Conservation (phyloP, 1,140 invertebrate species). For the Sinella curviseta region DNA sequence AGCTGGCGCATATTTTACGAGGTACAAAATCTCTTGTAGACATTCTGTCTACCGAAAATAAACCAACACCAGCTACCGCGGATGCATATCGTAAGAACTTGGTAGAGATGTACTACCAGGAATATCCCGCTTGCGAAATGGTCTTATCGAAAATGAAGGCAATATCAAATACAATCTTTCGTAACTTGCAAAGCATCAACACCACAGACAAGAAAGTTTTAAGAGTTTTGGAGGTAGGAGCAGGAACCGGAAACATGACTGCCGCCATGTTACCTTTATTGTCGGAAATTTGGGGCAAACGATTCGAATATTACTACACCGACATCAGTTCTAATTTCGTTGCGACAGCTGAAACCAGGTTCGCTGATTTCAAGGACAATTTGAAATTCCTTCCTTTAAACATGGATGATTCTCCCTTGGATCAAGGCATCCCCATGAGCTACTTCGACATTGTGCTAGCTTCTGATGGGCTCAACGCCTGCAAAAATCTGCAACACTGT, state of each 20-base stretch:
- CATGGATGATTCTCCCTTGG: constrained; percentile 22
- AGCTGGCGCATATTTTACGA: too few relatives aligned
- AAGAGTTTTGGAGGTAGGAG: constrained; percentile 26
- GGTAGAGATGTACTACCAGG: not conserved
- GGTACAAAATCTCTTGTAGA: too few relatives aligned
- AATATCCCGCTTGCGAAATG: not conserved
- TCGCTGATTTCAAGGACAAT: not conserved
- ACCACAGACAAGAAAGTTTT: constrained; percentile 21
- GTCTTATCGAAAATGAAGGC: not conserved
- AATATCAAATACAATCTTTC: not conserved
- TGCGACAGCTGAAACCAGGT: not conserved
- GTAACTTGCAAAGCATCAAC: not conserved
- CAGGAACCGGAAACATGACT: constrained; percentile 32
- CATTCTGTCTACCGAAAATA: not conserved
- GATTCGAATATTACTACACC: constrained; percentile 30
- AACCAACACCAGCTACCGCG: too few relatives aligned
- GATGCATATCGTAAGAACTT: not conserved
- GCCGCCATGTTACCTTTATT: not conserved
- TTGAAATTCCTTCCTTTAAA: constrained; percentile 29
- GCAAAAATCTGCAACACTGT: constrained; percentile 7
- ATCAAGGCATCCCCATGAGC: constrained; percentile 11
- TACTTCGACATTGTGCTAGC: constrained; percentile 30
- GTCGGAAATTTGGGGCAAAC: not conserved
- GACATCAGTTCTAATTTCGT: constrained; percentile 37
- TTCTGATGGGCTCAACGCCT: constrained; percentile 33